Conservation (phyloP, 2,113 vertebrate species). For the Eublepharis macularius region DNA sequence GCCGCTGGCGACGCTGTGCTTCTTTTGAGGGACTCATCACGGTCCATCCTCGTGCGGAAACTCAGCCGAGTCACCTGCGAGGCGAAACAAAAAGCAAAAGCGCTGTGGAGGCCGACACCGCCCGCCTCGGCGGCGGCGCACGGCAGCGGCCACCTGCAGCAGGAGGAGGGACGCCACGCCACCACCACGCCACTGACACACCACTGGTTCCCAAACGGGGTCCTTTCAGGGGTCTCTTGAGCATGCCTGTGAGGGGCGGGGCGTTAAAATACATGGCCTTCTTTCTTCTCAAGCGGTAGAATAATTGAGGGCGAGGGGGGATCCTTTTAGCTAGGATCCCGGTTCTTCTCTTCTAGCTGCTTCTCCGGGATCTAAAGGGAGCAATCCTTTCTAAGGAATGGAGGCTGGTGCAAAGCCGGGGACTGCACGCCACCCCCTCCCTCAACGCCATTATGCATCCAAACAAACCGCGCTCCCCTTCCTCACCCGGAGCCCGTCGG, state of each 20-base stretch:
- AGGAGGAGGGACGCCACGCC: background rate
- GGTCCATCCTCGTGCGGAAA: slow-evolving; percentile 68
- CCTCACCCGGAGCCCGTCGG: background rate
- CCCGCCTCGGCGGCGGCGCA: slow-evolving; percentile 50
- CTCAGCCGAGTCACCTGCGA: slow-evolving; percentile 59
- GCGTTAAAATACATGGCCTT: background rate
- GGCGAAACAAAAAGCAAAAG: slow-evolving; percentile 37
- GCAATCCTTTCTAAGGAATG: background rate
- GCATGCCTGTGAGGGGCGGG: background rate
- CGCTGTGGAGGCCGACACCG: background rate
- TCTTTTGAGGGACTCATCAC: slow-evolving; percentile 63
- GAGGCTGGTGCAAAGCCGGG: background rate
- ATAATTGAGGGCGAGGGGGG: too few species aligned
- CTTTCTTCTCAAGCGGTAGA: background rate
- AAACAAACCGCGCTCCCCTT: background rate
- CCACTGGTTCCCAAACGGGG: background rate
- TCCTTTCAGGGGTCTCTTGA: background rate
- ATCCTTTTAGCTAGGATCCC: background rate
- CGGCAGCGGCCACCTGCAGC: background rate
- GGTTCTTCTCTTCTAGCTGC: background rate
- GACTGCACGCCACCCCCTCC: background rate
- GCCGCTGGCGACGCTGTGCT: slow-evolving; percentile 44
- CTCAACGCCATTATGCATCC: background rate
- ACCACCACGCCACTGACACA: background rate
- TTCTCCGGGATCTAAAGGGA: background rate